These are phyloP conservation scores for Scarus forsteni DNA, from an alignment of 2,797 vertebrate species.

Conservation along the genomic window DNA sequence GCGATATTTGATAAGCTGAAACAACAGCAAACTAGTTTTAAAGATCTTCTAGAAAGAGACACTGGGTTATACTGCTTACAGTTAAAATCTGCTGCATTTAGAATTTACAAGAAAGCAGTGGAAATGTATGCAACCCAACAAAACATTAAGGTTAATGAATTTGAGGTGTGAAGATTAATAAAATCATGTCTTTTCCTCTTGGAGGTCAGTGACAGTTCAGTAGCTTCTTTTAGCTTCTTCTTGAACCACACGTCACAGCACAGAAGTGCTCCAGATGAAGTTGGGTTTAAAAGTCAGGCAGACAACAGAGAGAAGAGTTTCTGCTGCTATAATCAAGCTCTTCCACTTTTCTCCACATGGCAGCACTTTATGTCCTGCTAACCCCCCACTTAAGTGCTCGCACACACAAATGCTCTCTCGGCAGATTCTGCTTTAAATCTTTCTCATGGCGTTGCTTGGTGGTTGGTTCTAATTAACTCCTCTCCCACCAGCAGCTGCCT, in stretches of 20 bases:
- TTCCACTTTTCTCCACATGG: conserved; percentile 45
- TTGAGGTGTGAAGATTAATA: no score
- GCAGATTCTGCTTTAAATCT: conserved; percentile 28
- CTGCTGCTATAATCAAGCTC: conserved; percentile 22
- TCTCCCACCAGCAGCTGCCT: conserved; percentile 40
- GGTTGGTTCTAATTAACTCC: conserved; percentile 39
- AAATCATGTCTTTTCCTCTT: no score
- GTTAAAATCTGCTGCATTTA: no score
- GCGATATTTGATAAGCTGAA: conserved; percentile 47
- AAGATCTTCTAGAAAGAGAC: neutral
- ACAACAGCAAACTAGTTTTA: neutral
- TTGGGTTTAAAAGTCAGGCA: neutral
- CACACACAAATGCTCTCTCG: neutral
- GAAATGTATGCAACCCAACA: no score
- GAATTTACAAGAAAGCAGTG: neutral
- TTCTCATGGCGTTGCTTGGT: conserved; percentile 16
- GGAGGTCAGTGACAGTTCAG: neutral
- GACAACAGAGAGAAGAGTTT: neutral
- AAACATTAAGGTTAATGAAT: no score
- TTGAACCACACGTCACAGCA: neutral
- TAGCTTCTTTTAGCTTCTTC: neutral
- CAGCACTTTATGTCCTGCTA: conserved; percentile 17
- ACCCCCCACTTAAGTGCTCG: conserved; percentile 10
- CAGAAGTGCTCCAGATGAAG: neutral
- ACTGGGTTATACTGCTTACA: neutral